A percentile compares a stretch with the other conserved stretches of the same genome.
These are phyloP conservation scores for Pseudorhombus dupliciocellatus DNA, from an alignment of 2,113 vertebrate species.

Conservation along the genomic window DNA sequence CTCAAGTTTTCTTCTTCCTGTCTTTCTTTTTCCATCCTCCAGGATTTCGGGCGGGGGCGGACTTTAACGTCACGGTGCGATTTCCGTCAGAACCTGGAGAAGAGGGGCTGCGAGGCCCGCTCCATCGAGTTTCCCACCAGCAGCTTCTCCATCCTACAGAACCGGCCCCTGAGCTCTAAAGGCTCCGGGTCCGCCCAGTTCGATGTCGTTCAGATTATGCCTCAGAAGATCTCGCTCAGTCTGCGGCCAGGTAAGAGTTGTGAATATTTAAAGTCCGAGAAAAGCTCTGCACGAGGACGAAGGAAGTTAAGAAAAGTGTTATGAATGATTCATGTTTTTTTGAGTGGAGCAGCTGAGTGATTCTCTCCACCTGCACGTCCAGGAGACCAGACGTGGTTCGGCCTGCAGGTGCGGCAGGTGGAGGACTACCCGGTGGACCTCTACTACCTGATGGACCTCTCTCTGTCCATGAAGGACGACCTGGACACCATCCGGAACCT, in stretches of 20 bases:
- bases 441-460: conserved; percentile 99
- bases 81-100: conserved; percentile 84
- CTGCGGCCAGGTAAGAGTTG: conserved; percentile 88
- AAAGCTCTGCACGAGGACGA: background rate
- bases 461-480: conserved; percentile 98
- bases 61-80: conserved; percentile 89
- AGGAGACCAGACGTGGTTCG: conserved; percentile 89
- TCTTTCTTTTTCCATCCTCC: background rate
- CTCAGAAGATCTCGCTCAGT: conserved; percentile 88
- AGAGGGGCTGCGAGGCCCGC: conserved; percentile 81
- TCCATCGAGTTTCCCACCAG: conserved; percentile 87
- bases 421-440: conserved; percentile 98
- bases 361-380: conserved; percentile 3
- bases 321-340: background rate
- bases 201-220: conserved; percentile 89
- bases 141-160: conserved; percentile 75
- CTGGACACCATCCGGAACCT: conserved; percentile 92
- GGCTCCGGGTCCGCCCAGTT: conserved; percentile 80
- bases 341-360: background rate
- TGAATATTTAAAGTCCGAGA: background rate
- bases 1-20: background rate
- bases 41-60: conserved; percentile 86
- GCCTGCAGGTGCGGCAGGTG: conserved; percentile 94
- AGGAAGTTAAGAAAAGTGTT: background rate
- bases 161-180: conserved; percentile 87